Percentiles rank a stretch among this genome's conserved stretches.
Conservation (phyloP, 2,888 invertebrate species). For the Tipula confusa region DNA sequence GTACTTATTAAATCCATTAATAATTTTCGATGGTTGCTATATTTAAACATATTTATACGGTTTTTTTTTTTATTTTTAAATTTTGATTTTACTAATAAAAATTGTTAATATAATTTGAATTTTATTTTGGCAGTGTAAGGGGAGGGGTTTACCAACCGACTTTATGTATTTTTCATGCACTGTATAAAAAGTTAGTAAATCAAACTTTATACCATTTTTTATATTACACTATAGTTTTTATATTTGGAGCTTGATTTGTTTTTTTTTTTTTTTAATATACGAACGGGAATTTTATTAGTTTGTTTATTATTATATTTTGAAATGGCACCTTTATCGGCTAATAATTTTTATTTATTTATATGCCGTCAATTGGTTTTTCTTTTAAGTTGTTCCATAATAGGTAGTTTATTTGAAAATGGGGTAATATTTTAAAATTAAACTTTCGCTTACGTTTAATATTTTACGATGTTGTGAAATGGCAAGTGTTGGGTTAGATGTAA, state of each 20-base stretch:
- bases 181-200: background rate
- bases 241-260: background rate
- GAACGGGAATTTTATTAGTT: background rate
- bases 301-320: background rate
- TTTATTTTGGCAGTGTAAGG: background rate
- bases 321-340: conserved; percentile 1
- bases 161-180: background rate
- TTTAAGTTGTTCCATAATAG: background rate
- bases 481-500: background rate
- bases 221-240: background rate
- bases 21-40: background rate
- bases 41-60: background rate
- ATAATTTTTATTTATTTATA: background rate
- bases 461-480: background rate
- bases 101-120: background rate
- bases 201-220: background rate
- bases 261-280: background rate
- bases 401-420: background rate
- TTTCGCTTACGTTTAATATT: background rate
- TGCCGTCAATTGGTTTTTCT: too few relatives aligned
- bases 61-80: background rate
- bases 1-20: background rate
- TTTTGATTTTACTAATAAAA: background rate
- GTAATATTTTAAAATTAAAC: background rate
- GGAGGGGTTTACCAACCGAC: background rate